Base-by-base conservation (phyloP, 1,140 invertebrate genomes). In the Pomacea maculata region DNA sequence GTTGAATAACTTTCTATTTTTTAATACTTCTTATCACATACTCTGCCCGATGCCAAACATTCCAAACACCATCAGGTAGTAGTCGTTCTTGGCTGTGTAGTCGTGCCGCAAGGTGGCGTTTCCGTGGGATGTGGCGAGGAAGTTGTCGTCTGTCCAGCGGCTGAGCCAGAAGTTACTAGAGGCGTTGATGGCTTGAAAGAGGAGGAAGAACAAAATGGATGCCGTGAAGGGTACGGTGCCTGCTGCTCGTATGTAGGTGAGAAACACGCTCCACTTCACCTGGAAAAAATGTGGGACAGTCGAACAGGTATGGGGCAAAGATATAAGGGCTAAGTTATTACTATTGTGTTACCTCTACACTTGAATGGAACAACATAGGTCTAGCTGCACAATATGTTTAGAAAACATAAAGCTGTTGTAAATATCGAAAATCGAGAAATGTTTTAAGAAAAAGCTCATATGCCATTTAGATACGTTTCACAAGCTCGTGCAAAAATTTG, bases 191-290 rank as follows among this genome's bases (percentile, higher is more conserved):
- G 77, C 83, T 80, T 90, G 88, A 68, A 85, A 90, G 10, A 86
- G 29, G 3, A 85, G n/a, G 70, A 90, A 87, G 57, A 86, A 75
- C 1, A 89, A 10, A 7, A 90, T 17, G 15, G 85, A 83, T 1
- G 82, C 89, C 45, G 95, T 86, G 0, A 94, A 94, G 10, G 96
- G 92, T 80, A 94, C 90, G 82, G 95, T 89, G 65, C 97, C 97
- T 78, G 97, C 95, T n/a, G 96, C 96, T 88, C 93, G 94, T 81
- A 97, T 92, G 88, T 98, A 98, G 89, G 97, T 94, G 80, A 95
- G 93, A 92, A 98, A 98, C 0, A 99, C 96, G 78, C 92, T 91
- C 93, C 95, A 95, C 93, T 97, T 96, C 0, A 97, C 95, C 95
- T 96, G 90, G 52, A 92, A 21, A n/a, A 17, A 8, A 64, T 0